phyloP scores from a whole-genome alignment of 2,113 vertebrate species.

The Electrona antarctica region DNA sequence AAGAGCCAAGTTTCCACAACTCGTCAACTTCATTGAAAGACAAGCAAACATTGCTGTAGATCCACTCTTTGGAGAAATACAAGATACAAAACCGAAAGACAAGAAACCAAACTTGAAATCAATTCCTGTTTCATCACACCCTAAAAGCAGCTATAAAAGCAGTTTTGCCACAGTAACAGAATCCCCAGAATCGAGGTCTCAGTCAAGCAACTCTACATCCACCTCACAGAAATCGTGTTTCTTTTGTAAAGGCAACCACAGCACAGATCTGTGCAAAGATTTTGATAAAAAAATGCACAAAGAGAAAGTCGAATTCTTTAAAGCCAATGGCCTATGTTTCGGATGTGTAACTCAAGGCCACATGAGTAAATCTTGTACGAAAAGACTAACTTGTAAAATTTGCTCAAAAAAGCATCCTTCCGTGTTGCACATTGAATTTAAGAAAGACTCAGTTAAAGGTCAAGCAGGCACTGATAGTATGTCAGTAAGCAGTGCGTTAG shows the following conservation, averaged over 20 bases:
- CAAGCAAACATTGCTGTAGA: constrained; percentile 1
- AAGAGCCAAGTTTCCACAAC: constrained; percentile 10
- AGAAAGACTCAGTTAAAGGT: background rate
- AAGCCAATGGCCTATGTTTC: constrained; percentile 15
- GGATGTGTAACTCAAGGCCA: constrained; percentile 10
- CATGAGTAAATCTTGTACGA: constrained; percentile 10
- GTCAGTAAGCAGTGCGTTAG: background rate
- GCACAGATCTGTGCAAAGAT: background rate
- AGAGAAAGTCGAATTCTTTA: constrained; percentile 7
- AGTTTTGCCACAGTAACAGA: background rate
- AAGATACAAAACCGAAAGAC: background rate
- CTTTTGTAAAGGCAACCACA: background rate
- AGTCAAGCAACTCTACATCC: background rate
- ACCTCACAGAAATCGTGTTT: background rate
- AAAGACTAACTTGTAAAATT: background rate
- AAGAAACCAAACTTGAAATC: background rate
- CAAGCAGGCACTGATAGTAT: background rate
- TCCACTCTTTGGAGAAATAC: background rate
- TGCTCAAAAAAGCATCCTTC: constrained; percentile 13
- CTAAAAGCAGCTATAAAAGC: background rate
- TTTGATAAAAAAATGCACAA: background rate
- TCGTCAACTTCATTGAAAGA: constrained; percentile 1
- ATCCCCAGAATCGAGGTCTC: background rate
- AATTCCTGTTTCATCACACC: background rate
- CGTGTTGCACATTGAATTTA: constrained; percentile 11